Evolutionary conservation across 2,888 invertebrate genomes (phyloP).

Genomic region (Heliconius erato): DNA sequence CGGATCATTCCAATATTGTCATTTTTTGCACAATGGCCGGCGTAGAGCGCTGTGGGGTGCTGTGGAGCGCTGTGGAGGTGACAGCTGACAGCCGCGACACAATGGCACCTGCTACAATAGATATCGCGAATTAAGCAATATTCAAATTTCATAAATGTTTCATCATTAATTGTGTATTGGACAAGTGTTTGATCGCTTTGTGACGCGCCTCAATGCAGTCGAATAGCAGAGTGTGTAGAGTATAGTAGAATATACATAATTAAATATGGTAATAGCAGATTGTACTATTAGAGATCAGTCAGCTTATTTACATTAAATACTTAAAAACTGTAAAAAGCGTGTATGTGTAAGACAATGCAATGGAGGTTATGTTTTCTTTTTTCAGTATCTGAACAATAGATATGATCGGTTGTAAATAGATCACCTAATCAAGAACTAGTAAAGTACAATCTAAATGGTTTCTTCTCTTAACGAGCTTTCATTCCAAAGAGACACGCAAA

Average conservation of each 20-base stretch:
- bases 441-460: background rate
- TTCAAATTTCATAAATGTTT: conserved; percentile 27
- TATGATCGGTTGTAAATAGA: background rate
- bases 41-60: conserved; percentile 1
- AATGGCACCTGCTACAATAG: conserved; percentile 26
- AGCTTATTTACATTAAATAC: background rate
- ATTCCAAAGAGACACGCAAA: background rate
- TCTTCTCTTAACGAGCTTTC: background rate
- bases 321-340: background rate
- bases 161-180: conserved; percentile 29
- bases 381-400: background rate
- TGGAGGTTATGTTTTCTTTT: background rate
- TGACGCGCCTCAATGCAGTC: background rate
- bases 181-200: conserved; percentile 24
- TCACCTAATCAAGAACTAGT: background rate
- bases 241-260: background rate
- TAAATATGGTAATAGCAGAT: background rate
- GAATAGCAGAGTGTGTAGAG: background rate
- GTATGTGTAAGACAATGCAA: background rate
- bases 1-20: conserved; percentile 47
- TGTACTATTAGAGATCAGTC: background rate
- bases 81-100: conserved; percentile 13
- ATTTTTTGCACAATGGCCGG: conserved; percentile 43
- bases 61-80: background rate
- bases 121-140: conserved; percentile 20